Conservation (phyloP, 2,113 vertebrate genomes). For the Corvus hawaiiensis region DNA sequence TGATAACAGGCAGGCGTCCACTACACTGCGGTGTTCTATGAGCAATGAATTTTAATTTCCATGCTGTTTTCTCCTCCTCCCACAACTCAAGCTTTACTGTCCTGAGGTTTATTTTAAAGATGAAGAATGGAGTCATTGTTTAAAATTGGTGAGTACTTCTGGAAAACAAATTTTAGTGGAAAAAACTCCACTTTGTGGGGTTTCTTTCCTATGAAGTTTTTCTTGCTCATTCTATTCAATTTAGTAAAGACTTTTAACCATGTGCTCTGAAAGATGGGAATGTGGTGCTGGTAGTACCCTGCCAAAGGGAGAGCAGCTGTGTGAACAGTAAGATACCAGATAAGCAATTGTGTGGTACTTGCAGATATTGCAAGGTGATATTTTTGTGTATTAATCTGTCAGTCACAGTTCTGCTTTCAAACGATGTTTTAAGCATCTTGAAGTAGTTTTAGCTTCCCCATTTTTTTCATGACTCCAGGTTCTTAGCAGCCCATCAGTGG, state of each 20-base stretch:
- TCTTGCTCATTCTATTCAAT: background rate
- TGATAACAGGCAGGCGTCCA: background rate
- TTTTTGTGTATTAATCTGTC: background rate
- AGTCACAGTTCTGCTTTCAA: background rate
- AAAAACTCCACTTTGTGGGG: background rate
- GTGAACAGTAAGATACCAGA: background rate
- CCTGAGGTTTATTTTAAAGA: background rate
- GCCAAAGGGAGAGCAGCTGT: background rate
- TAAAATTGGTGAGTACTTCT: background rate
- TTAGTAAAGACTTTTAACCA: background rate
- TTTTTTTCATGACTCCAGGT: background rate
- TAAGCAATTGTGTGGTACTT: background rate
- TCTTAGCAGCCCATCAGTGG: background rate
- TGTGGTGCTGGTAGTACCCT: background rate
- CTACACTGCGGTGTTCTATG: background rate
- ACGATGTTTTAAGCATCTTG: background rate
- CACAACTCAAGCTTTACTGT: background rate
- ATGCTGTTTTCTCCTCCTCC: background rate
- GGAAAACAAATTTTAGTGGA: background rate
- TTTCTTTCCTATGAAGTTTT: background rate
- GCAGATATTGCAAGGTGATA: background rate
- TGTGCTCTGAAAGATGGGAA: background rate
- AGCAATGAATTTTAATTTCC: background rate
- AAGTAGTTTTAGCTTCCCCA: background rate
- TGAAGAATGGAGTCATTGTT: background rate